Percentiles rank a stretch among this genome's conserved stretches.
These are phyloP conservation scores for Psammodynastes pulverulentus DNA, from an alignment of 2,113 vertebrate genomes.

Conservation along the genomic window DNA sequence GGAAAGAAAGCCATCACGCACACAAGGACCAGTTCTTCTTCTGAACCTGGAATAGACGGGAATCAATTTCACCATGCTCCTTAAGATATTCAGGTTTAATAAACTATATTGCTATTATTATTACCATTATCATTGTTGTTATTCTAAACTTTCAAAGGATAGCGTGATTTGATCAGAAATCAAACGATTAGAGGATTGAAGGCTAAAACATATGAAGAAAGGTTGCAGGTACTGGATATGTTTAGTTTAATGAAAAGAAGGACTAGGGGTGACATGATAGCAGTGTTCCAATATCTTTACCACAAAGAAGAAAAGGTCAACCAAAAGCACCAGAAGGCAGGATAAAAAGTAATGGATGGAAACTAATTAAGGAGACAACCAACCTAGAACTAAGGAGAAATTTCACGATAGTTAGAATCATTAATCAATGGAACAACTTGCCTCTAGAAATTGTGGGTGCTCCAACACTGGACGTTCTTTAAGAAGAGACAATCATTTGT, in stretches of 20 bases:
- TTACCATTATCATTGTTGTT: background rate
- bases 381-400: background rate
- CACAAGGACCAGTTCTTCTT: background rate
- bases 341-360: background rate
- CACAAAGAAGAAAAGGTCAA: background rate
- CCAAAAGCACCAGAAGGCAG: background rate
- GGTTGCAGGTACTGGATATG: background rate
- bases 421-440: background rate
- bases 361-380: background rate
- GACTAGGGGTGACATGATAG: background rate
- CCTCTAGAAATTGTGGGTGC: background rate
- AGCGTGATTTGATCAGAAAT: background rate
- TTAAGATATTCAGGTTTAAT: background rate
- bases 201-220: background rate
- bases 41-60: background rate
- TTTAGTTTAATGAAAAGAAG: too few relatives aligned
- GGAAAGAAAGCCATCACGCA: background rate
- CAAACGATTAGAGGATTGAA: background rate
- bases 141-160: background rate
- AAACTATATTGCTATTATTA: background rate
- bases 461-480: background rate
- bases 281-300: background rate
- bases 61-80: background rate
- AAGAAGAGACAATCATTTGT: background rate
- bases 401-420: background rate